These are phyloP conservation scores for Pollenia amentaria DNA, from an alignment of 2,888 invertebrate species.

Conservation along the genomic window DNA sequence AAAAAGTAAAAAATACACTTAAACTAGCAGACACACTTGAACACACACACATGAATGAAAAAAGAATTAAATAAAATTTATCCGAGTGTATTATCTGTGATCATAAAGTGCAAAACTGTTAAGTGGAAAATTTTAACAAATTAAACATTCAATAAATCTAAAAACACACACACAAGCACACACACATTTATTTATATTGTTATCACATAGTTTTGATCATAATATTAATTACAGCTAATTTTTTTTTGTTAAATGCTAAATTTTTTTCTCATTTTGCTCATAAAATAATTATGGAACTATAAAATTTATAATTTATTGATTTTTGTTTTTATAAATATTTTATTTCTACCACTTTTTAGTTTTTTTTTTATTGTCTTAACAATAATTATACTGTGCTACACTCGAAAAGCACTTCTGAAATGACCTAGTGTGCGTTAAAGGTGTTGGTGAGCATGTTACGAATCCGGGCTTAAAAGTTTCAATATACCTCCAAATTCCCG, in stretches of 20 bases:
- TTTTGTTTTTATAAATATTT: conserved; percentile 4
- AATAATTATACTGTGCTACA: no score
- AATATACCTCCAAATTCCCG: no score
- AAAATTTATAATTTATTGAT: conserved; percentile 53
- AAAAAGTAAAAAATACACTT: neutral
- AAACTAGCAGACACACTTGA: neutral
- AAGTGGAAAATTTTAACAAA: conserved; percentile 39
- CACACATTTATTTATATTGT: no score
- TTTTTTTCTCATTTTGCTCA: neutral
- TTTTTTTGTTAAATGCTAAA: conserved; percentile 7
- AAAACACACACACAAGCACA: neutral
- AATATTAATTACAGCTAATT: conserved; percentile 36
- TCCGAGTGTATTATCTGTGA: conserved; percentile 30
- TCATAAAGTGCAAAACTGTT: conserved; percentile 40
- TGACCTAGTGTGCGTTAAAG: no score
- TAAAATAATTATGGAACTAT: conserved; percentile 32
- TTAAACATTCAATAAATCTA: conserved; percentile 38
- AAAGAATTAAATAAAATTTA: conserved; percentile 22
- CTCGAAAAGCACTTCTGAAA: no score
- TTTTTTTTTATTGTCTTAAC: conserved; percentile 22
- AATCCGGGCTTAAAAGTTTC: no score
- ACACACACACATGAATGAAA: neutral
- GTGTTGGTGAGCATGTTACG: no score
- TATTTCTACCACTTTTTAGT: neutral
- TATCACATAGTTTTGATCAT: neutral